These are phyloP conservation scores for Strigamia transsilvanica DNA, from an alignment of 2,888 invertebrate genomes.

Conservation along the genomic window DNA sequence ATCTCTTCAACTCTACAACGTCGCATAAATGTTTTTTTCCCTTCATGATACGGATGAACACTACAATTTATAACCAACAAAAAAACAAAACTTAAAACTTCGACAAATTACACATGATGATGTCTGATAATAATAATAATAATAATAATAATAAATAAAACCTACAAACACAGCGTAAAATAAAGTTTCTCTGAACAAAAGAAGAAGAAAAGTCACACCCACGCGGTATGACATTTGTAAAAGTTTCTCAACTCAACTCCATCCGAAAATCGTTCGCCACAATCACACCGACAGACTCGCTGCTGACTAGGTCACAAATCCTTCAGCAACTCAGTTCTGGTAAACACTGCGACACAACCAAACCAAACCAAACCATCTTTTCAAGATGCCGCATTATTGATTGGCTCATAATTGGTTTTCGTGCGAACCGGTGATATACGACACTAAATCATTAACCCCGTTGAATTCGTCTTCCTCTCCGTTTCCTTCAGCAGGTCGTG, in stretches of 20 bases:
- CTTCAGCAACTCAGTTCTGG: background rate
- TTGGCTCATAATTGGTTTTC: conserved; percentile 52
- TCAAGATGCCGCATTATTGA: background rate
- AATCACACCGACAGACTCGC: background rate
- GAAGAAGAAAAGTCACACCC: background rate
- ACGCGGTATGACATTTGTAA: background rate
- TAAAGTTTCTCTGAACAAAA: background rate
- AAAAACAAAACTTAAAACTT: background rate
- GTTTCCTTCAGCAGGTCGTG: conserved; percentile 52
- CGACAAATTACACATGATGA: background rate
- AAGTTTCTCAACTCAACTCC: background rate
- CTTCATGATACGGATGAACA: background rate
- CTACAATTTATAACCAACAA: background rate
- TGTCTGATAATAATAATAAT: background rate
- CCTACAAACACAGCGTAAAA: background rate
- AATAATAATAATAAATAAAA: background rate
- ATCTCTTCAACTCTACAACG: background rate
- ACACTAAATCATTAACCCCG: conserved; percentile 55
- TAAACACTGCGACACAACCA: background rate
- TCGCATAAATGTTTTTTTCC: background rate
- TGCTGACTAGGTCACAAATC: conserved; percentile 11
- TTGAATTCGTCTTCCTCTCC: conserved; percentile 56
- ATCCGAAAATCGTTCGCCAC: background rate
- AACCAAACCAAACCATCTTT: background rate
- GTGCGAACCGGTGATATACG: conserved; percentile 56